Conservation (phyloP, 2,113 vertebrate genomes). For the Rynchops niger region DNA sequence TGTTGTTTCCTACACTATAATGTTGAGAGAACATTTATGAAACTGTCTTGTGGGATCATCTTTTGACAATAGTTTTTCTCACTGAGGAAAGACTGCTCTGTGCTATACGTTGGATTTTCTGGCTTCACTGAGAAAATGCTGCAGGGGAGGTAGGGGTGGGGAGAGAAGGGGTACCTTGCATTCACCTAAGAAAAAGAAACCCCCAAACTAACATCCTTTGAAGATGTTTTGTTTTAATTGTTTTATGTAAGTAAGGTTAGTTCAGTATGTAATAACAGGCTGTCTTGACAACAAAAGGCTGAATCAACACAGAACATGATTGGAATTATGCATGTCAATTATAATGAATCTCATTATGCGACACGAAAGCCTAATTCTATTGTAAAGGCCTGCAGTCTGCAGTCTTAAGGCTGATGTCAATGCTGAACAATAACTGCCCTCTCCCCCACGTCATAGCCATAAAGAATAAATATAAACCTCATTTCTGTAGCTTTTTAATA, state of each 20-base stretch:
- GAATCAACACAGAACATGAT: conserved; percentile 44
- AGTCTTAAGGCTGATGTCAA: conserved; percentile 54
- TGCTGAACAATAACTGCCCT: conserved; percentile 51
- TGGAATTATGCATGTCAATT: conserved; percentile 70
- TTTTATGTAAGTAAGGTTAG: conserved; percentile 14
- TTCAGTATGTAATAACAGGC: conserved; percentile 52
- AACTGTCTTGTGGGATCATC: background rate
- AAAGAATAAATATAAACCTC: conserved; percentile 50
- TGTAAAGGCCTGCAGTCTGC: conserved; percentile 47
- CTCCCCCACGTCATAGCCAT: background rate
- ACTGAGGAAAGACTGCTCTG: background rate
- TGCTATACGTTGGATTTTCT: background rate
- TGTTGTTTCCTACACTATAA: background rate
- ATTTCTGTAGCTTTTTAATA: conserved; percentile 36
- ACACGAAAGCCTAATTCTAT: conserved; percentile 47
- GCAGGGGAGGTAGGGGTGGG: background rate
- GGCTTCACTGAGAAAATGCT: background rate
- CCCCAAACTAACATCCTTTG: background rate
- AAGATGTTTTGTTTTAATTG: conserved; percentile 35
- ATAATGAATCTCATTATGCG: conserved; percentile 69
- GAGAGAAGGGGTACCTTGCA: background rate
- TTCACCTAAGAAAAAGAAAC: background rate
- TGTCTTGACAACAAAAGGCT: conserved; percentile 65
- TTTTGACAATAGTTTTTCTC: background rate
- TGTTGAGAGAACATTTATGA: background rate